These are phyloP conservation scores for Ranitomeya variabilis DNA, from an alignment of 2,113 vertebrate genomes.

Conservation along the genomic window DNA sequence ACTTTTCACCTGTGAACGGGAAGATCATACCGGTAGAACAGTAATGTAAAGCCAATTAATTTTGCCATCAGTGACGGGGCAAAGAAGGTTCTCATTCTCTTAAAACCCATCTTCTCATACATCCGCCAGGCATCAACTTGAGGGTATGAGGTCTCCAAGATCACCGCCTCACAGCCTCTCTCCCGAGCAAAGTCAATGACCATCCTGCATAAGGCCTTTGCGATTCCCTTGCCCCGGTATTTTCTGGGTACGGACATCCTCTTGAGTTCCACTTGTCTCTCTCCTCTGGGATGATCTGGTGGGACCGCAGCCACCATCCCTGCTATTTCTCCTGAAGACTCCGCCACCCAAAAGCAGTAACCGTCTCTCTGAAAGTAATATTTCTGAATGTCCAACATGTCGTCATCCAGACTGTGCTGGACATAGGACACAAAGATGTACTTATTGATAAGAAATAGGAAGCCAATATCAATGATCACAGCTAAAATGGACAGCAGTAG, in stretches of 20 bases:
- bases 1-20: background rate
- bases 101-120: constrained; percentile 66
- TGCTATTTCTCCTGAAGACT: constrained; percentile 40
- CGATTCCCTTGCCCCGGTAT: constrained; percentile 65
- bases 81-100: accelerated
- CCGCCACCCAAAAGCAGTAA: constrained; percentile 65
- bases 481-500: constrained; percentile 50
- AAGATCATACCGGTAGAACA: constrained; percentile 52
- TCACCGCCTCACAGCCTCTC: constrained; percentile 59
- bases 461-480: background rate
- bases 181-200: constrained; percentile 63
- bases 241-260: constrained; percentile 61
- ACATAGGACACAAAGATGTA: background rate
- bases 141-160: constrained; percentile 64
- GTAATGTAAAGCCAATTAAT: constrained; percentile 36
- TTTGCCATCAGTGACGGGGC: constrained; percentile 26
- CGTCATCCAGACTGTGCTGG: background rate
- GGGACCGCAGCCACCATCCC: constrained; percentile 59
- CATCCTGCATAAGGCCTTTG: constrained; percentile 61
- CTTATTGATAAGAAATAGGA: background rate
- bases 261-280: constrained; percentile 63
- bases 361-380: constrained; percentile 52
- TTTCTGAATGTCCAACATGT: constrained; percentile 54
- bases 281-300: accelerated
- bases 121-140: constrained; percentile 61